These are phyloP conservation scores for Busseola fusca DNA, from an alignment of 2,888 invertebrate genomes.

Conservation along the genomic window DNA sequence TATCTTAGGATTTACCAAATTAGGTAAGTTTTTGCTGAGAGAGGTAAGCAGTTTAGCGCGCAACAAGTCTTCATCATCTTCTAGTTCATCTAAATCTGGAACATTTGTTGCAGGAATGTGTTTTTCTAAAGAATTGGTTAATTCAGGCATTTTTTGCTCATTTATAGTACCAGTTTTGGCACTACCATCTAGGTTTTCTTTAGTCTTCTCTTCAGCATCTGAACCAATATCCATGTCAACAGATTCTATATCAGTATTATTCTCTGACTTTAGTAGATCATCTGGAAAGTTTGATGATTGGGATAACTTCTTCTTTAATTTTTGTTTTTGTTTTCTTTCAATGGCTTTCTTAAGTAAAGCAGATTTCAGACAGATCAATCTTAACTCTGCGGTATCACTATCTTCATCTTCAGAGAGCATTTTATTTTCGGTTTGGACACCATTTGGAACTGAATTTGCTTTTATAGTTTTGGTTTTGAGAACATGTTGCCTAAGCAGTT, in stretches of 20 bases:
- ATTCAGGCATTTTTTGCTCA: conserved; percentile 21
- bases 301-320: conserved; percentile 78
- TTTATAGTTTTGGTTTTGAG: conserved; percentile 82
- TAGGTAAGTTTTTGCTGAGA: conserved; percentile 88
- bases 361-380: conserved; percentile 91
- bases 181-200: conserved; percentile 62
- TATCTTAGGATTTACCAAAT: conserved; percentile 73
- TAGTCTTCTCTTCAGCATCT: conserved; percentile 80
- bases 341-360: conserved; percentile 91
- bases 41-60: conserved; percentile 89
- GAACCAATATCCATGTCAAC: conserved; percentile 88
- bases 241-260: conserved; percentile 86
- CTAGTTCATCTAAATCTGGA: conserved; percentile 79
- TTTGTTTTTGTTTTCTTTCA: conserved; percentile 87
- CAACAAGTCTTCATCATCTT: conserved; percentile 90
- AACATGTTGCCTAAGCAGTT: conserved; percentile 82
- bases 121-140: conserved; percentile 37
- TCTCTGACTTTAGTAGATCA: conserved; percentile 74
- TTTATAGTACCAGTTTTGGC: conserved; percentile 53
- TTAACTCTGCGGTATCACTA: conserved; percentile 90
- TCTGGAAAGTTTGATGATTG: conserved; percentile 77
- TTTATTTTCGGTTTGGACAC: conserved; percentile 62
- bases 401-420: conserved; percentile 86
- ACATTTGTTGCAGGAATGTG: conserved; percentile 49
- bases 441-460: conserved; percentile 58